These are phyloP conservation scores for Lithophane socia DNA, from an alignment of 2,888 invertebrate genomes.

Conservation along the genomic window DNA sequence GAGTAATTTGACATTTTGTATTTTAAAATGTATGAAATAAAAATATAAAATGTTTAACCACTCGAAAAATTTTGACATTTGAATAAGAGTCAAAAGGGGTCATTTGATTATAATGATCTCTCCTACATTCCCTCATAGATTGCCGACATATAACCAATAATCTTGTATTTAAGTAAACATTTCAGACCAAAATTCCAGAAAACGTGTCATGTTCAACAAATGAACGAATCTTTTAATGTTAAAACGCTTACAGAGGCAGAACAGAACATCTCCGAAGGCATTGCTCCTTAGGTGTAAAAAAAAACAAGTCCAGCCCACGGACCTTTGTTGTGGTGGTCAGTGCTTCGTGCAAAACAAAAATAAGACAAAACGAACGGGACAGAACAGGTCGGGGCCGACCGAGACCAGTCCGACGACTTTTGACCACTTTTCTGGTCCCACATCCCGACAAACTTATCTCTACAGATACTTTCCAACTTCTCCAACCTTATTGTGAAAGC, in stretches of 20 bases:
- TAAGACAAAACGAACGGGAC: slow-evolving; percentile 86
- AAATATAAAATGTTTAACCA: no score
- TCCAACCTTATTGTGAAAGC: slow-evolving; percentile 62
- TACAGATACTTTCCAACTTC: slow-evolving; percentile 49
- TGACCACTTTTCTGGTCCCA: slow-evolving; percentile 81
- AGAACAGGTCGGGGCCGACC: slow-evolving; percentile 82
- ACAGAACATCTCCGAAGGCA: slow-evolving; percentile 73
- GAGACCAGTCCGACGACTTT: slow-evolving; percentile 84
- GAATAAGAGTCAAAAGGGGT: no score
- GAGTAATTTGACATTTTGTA: no score
- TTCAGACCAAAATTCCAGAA: slow-evolving; percentile 47
- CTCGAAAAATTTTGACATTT: no score
- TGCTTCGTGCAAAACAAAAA: slow-evolving; percentile 89
- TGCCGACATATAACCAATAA: no score
- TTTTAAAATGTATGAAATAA: no score
- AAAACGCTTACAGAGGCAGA: slow-evolving; percentile 62
- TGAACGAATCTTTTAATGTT: slow-evolving; percentile 65
- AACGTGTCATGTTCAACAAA: slow-evolving; percentile 51
- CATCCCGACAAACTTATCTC: slow-evolving; percentile 66
- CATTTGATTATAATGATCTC: no score
- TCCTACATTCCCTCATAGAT: no score
- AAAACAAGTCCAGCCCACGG: slow-evolving; percentile 80
- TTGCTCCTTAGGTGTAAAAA: slow-evolving; percentile 77
- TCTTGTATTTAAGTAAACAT: slow-evolving; percentile 41
- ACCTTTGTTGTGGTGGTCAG: slow-evolving; percentile 90